Conservation (phyloP, 2,888 invertebrate genomes). For the Epirrhoe alternata region DNA sequence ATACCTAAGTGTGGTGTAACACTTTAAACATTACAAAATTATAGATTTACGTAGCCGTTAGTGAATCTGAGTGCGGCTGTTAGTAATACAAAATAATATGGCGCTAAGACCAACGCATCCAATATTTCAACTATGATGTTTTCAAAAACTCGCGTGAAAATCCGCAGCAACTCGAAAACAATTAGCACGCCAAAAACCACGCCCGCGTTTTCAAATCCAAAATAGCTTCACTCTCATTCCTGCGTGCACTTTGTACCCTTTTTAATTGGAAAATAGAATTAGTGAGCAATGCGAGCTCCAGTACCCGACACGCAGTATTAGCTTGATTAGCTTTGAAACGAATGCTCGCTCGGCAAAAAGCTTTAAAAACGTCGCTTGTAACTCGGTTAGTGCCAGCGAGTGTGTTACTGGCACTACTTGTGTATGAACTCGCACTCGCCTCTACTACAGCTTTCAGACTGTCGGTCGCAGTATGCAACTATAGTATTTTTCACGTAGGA, state of each 20-base stretch:
- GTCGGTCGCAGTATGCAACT: background rate
- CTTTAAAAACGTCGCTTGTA: slow-evolving; percentile 79
- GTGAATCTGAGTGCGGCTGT: no score
- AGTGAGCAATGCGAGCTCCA: slow-evolving; percentile 49
- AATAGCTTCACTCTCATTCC: slow-evolving; percentile 40
- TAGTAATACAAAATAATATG: no score
- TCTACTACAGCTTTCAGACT: background rate
- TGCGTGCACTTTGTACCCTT: slow-evolving; percentile 50
- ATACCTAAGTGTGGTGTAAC: no score
- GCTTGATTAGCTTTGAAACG: slow-evolving; percentile 73
- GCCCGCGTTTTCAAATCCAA: slow-evolving; percentile 17
- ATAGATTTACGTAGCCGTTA: no score
- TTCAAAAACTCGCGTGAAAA: slow-evolving; percentile 13
- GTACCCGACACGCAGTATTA: slow-evolving; percentile 67
- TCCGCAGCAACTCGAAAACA: slow-evolving; percentile 20
- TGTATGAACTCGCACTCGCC: slow-evolving; percentile 7
- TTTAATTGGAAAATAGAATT: slow-evolving; percentile 60
- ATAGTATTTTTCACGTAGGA: no score
- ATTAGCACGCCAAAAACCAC: slow-evolving; percentile 14
- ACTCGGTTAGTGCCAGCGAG: slow-evolving; percentile 68
- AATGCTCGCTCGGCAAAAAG: slow-evolving; percentile 71
- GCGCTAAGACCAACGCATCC: background rate
- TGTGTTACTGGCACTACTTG: slow-evolving; percentile 34
- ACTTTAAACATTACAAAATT: no score
- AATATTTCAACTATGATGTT: background rate